Evolutionary conservation across 2,888 invertebrate genomes (phyloP), one percentile per base, ranked within the genome.

Genomic region (Leucoma salicis): DNA sequence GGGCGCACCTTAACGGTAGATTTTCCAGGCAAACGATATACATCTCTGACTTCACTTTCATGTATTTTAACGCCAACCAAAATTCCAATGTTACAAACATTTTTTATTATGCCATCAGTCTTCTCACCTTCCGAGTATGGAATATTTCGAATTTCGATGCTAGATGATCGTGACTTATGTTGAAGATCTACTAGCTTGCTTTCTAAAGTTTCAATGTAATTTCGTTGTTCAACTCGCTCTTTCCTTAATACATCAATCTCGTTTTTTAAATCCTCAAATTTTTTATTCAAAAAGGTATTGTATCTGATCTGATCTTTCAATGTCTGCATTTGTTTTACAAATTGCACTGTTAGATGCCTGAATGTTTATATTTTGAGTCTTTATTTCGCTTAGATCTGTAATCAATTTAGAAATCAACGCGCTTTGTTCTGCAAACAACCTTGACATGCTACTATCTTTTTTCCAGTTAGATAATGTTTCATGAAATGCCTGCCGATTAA

Each of bases 331-430:
- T n/a, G 16, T 14, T 32, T 14, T 13, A 14, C 16, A 3, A 16
- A 32, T 32, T 15, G 15, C 16, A 16, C 16, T 5, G 14, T 32
- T 32, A 1, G 16, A 15, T 7, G 15, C 14, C 14, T 32, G 13
- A 16, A 32, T 32, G 15, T 32, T 13, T 1, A 11, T 32, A 11
- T 32, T 32, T 11, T 32, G 32, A 5, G 16, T 16, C 14, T 39
- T 39, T 32, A 39, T 31, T 39, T 39, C 15, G 3, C n/a, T 31
- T 12, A 36, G 28, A 31, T 32, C 32, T n/a, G 29, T 10, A 12
- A n/a, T 10, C 13, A 29, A 13, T n/a, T 29, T 5, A 12, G n/a
- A 3, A 12, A 29, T 29, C n/a, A 29, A 13, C 3, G 29, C 29
- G 5, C 3, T 10, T n/a, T 29, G 29, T 13, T 29, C n/a, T n/a